Base-by-base conservation (phyloP, 2,888 invertebrate genomes). In the Hemithea aestivaria region DNA sequence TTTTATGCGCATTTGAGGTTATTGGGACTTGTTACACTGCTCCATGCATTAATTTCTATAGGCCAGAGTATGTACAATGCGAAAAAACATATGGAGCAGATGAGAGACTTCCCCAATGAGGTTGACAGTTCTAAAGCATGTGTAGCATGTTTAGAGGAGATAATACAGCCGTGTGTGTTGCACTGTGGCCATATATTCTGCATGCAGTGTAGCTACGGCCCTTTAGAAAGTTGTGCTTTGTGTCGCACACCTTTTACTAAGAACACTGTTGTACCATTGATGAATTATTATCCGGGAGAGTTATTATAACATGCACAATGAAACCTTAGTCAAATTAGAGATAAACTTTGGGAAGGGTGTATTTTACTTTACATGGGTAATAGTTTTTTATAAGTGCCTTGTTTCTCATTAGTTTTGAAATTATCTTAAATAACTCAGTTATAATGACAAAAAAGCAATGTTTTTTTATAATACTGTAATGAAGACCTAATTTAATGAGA, bases 131-230 rank as follows among this genome's bases (percentile, higher is more conserved):
- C 56, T 32, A 84, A 71, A 45, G 74, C 77, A 1, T 88, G 88
- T 73, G 73, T 75, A 0, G 83, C 87, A 2, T 88, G 88, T 39
- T 58, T 88, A 34, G 87, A 87, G 40, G 82, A 84, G 48, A 84
- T 88, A 38, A 2, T 69, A 3, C 77, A 85, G 7, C 87, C 88
- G 0, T 88, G 87, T 66, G 84, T 78, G 0, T 51, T 88, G 11
- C 82, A 74, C 1, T 88, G 88, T 45, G 88, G 88, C 0, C 88
- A 88, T 62, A 62, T 87, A 27, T 87, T 88, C 42, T 88, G 88
- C 47, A 65, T 84, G 56, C 66, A 79, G 12, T 88, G 88, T 41
- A 74, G 78, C 20, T 87, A 85, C 45, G 78, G 87, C 3, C 63
- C 70, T 1, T 51, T 84, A 16, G 80, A 84, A 34, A 75, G 47